Base-by-base conservation (phyloP, 2,113 vertebrate genomes). In the Chloropsis cyanopogon region DNA sequence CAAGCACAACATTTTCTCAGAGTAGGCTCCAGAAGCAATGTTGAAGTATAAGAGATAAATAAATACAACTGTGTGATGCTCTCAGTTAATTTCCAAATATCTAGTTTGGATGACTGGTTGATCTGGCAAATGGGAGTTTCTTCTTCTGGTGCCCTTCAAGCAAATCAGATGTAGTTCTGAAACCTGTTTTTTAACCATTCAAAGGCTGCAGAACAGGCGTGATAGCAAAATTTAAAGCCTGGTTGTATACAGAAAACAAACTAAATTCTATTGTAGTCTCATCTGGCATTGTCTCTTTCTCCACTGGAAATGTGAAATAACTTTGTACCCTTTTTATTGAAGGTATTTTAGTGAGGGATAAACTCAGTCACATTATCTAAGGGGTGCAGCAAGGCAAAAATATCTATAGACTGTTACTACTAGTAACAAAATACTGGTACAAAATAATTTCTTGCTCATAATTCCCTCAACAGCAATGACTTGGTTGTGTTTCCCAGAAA, bases 51-150 rank as follows among this genome's bases (percentile, higher is more conserved):
- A 60, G 16, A 78, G 42, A 46, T 33, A 63, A 88, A 61, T 66
- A 61, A 59, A 71, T 78, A 6, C 4, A 61, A 9, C 14, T 19
- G 10, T 31, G 31, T 37, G 17, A 42, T 37, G 71, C 10, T 70
- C 18, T 42, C 35, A 37, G 22, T 41, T 69, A 42, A 70, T 70
- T 70, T 77, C 63, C 23, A 69, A 44, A 68, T 63, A 53, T 33
- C 18, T 82, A 31, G 11, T 56, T 49, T 70, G 56, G 41, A 35
- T 35, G 41, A 46, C 20, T 33, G 29, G 21, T 29, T 70, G 21
- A 29, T 77, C 75, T 73, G 54, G 39, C 7, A 81, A 76, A 70
- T 0, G 0, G 8, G 4, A 2, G 0, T 64, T 94, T 72, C 31
- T 79, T 72, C 49, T 81, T 21, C 54, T 49, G 11, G 14, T 69